These are phyloP conservation scores for Basileuterus tristriatus DNA, from an alignment of 2,797 vertebrate species.

Conservation along the genomic window DNA sequence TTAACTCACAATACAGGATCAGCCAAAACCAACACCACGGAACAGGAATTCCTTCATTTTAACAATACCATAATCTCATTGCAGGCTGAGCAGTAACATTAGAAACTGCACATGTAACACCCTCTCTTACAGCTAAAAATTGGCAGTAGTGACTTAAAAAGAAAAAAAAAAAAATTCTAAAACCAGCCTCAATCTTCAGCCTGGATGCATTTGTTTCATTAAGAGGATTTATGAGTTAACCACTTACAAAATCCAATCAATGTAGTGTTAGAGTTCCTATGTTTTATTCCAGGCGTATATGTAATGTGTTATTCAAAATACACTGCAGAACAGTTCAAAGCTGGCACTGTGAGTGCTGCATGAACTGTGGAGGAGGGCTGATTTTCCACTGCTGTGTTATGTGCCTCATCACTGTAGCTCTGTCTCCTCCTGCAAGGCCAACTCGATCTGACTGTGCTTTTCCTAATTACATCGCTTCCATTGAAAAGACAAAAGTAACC, in stretches of 20 bases:
- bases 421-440: slow-evolving; percentile 5
- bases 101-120: slow-evolving; percentile 19
- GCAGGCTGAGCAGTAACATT: slow-evolving; percentile 50
- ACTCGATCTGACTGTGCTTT: neutral
- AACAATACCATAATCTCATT: slow-evolving; percentile 69
- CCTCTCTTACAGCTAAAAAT: slow-evolving; percentile 37
- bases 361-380: neutral
- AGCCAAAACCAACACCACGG: slow-evolving; percentile 70
- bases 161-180: neutral
- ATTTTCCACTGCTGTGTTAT: neutral
- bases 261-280: neutral
- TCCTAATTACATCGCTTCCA: neutral
- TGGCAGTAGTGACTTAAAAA: neutral
- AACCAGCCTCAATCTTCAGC: neutral
- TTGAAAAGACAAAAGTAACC: slow-evolving; percentile 14
- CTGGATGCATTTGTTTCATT: neutral
- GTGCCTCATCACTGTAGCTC: neutral
- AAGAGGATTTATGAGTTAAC: neutral
- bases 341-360: neutral
- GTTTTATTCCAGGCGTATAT: neutral
- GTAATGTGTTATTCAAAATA: neutral
- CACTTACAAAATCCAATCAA: neutral
- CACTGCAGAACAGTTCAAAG: neutral
- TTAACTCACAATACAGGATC: slow-evolving; percentile 66
- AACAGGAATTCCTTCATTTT: slow-evolving; percentile 75